Conservation (phyloP, 2,797 vertebrate genomes). For the Limnodromus scolopaceus region DNA sequence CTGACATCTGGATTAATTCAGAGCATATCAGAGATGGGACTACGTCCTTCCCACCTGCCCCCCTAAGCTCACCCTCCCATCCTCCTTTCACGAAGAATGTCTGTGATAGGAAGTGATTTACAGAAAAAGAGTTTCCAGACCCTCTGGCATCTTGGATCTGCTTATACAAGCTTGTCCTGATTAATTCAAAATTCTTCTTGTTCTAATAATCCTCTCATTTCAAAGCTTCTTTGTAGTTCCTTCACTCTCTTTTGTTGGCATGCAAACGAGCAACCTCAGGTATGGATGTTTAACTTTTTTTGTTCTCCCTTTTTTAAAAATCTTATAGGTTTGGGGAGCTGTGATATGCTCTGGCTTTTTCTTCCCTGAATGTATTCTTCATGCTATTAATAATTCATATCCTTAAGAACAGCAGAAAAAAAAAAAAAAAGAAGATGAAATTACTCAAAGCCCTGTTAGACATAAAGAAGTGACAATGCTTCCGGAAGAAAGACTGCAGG, state of each 20-base stretch:
- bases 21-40: not conserved
- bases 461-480: slow-evolving; percentile 16
- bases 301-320: slow-evolving; percentile 7
- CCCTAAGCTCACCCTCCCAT: not conserved
- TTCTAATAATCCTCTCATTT: slow-evolving; percentile 45
- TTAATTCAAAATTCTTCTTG: slow-evolving; percentile 48
- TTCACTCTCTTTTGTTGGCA: slow-evolving; percentile 39
- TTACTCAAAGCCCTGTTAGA: slow-evolving; percentile 16
- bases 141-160: slow-evolving; percentile 30
- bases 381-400: slow-evolving; percentile 62
- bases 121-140: slow-evolving; percentile 49
- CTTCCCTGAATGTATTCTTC: not conserved
- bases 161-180: slow-evolving; percentile 41
- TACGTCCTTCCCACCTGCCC: not conserved
- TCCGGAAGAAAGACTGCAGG: not conserved
- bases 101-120: slow-evolving; percentile 36
- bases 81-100: not conserved
- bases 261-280: slow-evolving; percentile 30
- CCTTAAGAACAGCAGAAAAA: not conserved
- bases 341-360: not conserved
- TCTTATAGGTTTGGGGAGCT: not conserved
- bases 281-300: slow-evolving; percentile 44
- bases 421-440: not conserved
- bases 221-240: slow-evolving; percentile 58
- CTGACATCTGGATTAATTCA: slow-evolving; percentile 31